Evolutionary conservation across 1,140 invertebrate species (phyloP), one percentile per base, ranked within the genome.

Genomic region (Solenopsis fugax): DNA sequence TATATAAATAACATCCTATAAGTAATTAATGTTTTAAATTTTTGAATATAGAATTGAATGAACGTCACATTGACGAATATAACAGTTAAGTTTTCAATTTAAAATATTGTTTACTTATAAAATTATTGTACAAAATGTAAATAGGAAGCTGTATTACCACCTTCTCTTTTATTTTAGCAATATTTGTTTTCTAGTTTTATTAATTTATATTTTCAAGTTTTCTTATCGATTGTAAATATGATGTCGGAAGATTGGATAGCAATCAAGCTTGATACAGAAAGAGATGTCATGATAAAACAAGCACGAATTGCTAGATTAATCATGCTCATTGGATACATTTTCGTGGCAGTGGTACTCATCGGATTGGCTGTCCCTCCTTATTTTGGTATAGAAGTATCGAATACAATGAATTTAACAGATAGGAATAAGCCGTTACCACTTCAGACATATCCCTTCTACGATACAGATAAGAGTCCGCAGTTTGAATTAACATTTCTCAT

Each of bases 161-260:
- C 29, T 29, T 29, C 29, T 29, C 29, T 29, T 29, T 29, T 29
- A 2, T 52, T 52, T 18, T 52, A 52, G 0, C 16, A 18, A 18
- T 52, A 52, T 29, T 29, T 29, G 29, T 29, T 29, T 29, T 2
- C n/a, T n/a, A n/a, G n/a, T n/a, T 21, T n/a, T 13, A 21, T 29
- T 18, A 50, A 12, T 45, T 34, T 54, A 34, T 34, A 41, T 29
- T 18, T 76, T 52, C 9, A 72, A 87, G 50, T 54, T 76, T 4
- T 76, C 2, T 34, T 12, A 12, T 50, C 34, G 0, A 24, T 85
- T 0, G 5, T 77, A 5, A 77, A 54, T 7, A 76, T 85, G 82
- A 56, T 87, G 1, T 50, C 29, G 0, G 54, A 85, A 54, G 86
- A 87, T 62, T 85, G 82, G 82, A 50, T 52, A 9, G 45, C 24